phyloP scores from a whole-genome alignment of 2,113 vertebrate genomes.

The Pampusana beccarii region DNA sequence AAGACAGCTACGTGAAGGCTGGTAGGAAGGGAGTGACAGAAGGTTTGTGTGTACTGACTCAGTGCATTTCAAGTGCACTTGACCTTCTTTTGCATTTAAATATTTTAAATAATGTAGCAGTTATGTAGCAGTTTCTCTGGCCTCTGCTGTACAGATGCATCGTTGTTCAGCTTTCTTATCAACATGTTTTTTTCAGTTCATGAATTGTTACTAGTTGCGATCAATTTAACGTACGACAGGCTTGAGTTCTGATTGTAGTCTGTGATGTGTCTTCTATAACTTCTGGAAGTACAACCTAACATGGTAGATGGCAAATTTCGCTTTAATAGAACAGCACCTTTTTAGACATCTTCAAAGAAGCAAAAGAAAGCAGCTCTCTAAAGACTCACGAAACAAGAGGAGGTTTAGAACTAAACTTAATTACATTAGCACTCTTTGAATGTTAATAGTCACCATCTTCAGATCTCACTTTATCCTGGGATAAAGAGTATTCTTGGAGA shows the following conservation, averaged over 20 bases:
- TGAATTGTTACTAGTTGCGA: background rate
- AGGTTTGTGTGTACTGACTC: background rate
- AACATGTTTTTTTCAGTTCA: background rate
- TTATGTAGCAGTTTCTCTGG: background rate
- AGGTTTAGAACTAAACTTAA: background rate
- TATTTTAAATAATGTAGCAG: background rate
- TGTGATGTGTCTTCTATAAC: background rate
- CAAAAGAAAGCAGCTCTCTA: background rate
- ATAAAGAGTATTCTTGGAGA: background rate
- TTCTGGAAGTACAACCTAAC: background rate
- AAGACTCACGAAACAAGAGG: background rate
- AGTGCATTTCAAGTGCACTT: background rate
- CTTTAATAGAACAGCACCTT: background rate
- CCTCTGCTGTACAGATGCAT: background rate
- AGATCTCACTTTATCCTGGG: background rate
- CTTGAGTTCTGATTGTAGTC: background rate
- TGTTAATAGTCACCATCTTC: background rate
- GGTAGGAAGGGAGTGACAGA: background rate
- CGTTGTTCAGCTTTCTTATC: background rate
- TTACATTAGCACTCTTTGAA: background rate
- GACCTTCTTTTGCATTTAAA: background rate
- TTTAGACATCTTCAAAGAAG: background rate
- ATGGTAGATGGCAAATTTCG: background rate
- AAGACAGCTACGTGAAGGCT: background rate
- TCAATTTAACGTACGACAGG: rapidly evolving